Evolutionary conservation across 2,797 vertebrate species (phyloP).

Genomic region (Momotus momota): DNA sequence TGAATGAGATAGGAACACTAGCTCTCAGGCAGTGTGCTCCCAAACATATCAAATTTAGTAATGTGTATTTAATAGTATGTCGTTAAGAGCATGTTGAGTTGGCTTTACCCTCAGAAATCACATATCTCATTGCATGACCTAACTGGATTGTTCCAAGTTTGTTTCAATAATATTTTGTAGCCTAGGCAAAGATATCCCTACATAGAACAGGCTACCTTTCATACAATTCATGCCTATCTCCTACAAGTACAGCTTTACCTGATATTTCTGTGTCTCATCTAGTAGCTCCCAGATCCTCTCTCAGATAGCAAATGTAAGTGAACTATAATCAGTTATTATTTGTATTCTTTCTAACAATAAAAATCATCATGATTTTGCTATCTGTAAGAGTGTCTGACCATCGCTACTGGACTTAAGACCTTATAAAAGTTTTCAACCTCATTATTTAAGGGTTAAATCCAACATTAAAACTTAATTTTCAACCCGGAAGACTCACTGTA

Average conservation of each 20-base stretch:
- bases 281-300: not conserved
- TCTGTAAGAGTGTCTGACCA: not conserved
- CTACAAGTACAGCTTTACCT: not conserved
- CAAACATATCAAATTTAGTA: not conserved
- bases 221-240: not conserved
- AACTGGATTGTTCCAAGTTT: not conserved
- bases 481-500: not conserved
- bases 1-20: not conserved
- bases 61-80: not conserved
- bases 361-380: not conserved
- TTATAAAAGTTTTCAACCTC: not conserved
- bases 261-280: not conserved
- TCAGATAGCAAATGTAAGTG: not conserved
- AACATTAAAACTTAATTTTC: not conserved
- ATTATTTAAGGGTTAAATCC: not conserved
- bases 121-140: not conserved
- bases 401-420: not conserved
- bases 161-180: not conserved
- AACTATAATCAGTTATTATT: not conserved
- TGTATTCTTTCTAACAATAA: not conserved
- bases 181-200: not conserved
- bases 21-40: not conserved
- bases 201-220: not conserved
- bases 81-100: not conserved
- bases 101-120: slow-evolving; percentile 36